Evolutionary conservation across 2,113 vertebrate species (phyloP).

Genomic region (Circaetus gallicus): DNA sequence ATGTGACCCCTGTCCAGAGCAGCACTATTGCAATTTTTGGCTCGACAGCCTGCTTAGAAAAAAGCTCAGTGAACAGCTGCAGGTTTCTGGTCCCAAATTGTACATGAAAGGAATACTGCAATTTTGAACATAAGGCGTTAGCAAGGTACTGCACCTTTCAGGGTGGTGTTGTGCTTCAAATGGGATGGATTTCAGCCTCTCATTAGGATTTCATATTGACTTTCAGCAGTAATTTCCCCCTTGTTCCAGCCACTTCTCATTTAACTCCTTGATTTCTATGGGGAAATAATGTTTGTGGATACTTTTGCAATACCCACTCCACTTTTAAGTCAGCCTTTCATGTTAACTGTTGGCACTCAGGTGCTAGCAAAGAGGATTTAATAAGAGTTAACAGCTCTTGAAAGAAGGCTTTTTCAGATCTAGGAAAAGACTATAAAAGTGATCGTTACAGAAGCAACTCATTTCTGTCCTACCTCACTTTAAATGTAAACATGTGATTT

Average conservation of each 20-base stretch:
- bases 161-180: not conserved
- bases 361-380: not conserved
- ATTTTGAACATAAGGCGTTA: not conserved
- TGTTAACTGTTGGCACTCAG: not conserved
- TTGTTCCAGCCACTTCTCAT: not conserved
- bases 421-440: not conserved
- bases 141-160: not conserved
- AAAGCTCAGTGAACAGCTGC: not conserved
- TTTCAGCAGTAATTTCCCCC: not conserved
- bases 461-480: not conserved
- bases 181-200: not conserved
- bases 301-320: not conserved
- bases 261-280: not conserved
- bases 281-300: not conserved
- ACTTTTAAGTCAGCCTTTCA: not conserved
- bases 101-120: not conserved
- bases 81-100: not conserved
- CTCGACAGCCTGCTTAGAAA: not conserved
- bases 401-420: not conserved
- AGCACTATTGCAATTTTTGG: not conserved
- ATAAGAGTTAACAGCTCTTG: not conserved
- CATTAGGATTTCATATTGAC: not conserved
- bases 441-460: not conserved
- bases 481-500: not conserved
- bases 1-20: not conserved